phyloP scores from a whole-genome alignment of 2,888 invertebrate genomes.

The Conomelus anceps region DNA sequence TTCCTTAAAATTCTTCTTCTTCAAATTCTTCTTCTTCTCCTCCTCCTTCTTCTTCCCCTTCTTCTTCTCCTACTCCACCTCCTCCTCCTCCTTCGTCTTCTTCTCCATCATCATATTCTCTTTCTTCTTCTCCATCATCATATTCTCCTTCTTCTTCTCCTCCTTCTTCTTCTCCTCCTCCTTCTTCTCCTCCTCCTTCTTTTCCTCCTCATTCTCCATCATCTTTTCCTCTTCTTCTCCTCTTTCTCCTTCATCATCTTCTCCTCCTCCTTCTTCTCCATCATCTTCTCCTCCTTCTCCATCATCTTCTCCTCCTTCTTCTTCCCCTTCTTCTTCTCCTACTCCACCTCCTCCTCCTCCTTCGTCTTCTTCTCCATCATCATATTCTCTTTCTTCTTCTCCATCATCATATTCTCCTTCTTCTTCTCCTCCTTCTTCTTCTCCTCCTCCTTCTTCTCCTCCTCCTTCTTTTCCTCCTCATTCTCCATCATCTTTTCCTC shows the following conservation, averaged over 20 bases:
- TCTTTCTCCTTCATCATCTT: background rate
- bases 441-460: background rate
- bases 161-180: background rate
- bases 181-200: background rate
- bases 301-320: background rate
- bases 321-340: background rate
- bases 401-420: too few species aligned
- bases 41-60: background rate
- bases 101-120: background rate
- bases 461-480: background rate
- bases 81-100: background rate
- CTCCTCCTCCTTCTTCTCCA: background rate
- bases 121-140: background rate
- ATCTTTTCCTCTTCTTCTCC: background rate
- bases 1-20: background rate
- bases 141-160: background rate
- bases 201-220: background rate
- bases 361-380: background rate
- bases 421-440: too few species aligned
- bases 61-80: background rate
- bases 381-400: background rate
- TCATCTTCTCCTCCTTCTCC: background rate
- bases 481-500: background rate
- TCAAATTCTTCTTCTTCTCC: background rate
- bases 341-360: background rate